Base-by-base conservation (phyloP, 2,888 invertebrate genomes). In the Mimachlamys varia region DNA sequence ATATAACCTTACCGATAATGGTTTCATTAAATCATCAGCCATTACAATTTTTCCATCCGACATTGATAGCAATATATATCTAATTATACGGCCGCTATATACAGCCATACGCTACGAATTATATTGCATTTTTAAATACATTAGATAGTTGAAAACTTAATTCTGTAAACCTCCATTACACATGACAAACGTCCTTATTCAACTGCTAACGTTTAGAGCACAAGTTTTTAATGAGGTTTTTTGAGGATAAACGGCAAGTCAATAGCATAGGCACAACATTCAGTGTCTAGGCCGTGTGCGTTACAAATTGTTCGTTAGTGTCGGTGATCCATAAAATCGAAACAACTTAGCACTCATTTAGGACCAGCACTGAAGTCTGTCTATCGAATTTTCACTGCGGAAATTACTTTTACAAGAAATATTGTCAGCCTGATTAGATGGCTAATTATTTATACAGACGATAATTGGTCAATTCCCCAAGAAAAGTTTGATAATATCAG, bases 291-390 rank as follows among this genome's bases (percentile, higher is more conserved):
- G 76, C 33, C 33, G 76, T 76, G 33, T 76, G 76, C 76, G 76
- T 76, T 76, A 76, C 76, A 76, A 76, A 76, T 76, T 33, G 76
- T 33, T 76, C 76, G 12, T 33, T 76, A 58, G 33, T 76, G 27
- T 76, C 76, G 0, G 33, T 76, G 76, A 76, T 76, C 76, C 76
- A 13, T 76, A 76, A 76, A 76, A 76, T 76, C 76, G 76, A 76
- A 76, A 76, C 33, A 76, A 76, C 76, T 33, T 76, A 76, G 76
- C 76, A 13, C 76, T 76, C 76, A 76, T 15, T 76, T 76, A 76
- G 76, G 33, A 76, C 27, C 53, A 53, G 13, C 53, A 19, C 53
- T 53, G 53, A 53, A 53, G 53, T 53, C 53, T 53, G 53, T 27
- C 62, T n/a, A 62, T 62, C 62, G 27, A 62, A n/a, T 62, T 27